Conservation (phyloP, 2,888 invertebrate species). For the Dryomyza anilis region DNA sequence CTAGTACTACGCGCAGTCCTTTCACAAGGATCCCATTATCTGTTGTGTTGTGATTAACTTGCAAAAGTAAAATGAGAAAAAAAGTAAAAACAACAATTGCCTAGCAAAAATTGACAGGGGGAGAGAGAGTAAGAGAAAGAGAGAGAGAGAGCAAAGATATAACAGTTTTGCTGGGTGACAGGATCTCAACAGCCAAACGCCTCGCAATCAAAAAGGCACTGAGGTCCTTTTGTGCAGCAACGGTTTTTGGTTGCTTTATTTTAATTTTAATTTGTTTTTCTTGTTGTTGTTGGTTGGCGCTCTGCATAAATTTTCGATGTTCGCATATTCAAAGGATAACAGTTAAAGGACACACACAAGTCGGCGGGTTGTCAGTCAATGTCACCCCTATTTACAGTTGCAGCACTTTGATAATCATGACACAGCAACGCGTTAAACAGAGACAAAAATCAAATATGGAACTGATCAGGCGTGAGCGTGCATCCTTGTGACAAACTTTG, state of each 20-base stretch:
- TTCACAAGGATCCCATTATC: constrained; percentile 33
- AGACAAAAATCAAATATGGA: constrained; percentile 11
- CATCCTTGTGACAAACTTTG: too few relatives aligned
- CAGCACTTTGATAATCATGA: background rate
- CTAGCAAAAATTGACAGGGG: background rate
- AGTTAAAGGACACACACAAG: background rate
- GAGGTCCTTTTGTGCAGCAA: constrained; percentile 20
- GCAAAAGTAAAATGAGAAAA: constrained; percentile 46
- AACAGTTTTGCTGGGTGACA: constrained; percentile 47
- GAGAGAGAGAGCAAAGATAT: constrained; percentile 13
- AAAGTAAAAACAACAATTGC: background rate
- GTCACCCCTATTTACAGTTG: background rate
- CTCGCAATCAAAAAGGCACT: constrained; percentile 58
- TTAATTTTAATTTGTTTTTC: background rate
- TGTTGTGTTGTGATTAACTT: constrained; percentile 50
- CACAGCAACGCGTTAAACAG: background rate
- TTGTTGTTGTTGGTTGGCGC: background rate
- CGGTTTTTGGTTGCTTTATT: constrained; percentile 8
- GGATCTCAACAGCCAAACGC: constrained; percentile 57
- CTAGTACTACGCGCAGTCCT: constrained; percentile 3
- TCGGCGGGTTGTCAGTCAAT: constrained; percentile 2
- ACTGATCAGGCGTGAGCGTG: constrained; percentile 16
- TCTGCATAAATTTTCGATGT: too few relatives aligned
- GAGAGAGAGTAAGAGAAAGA: background rate
- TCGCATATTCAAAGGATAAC: constrained; percentile 9